Percentiles rank a stretch among this genome's conserved stretches.
These are phyloP conservation scores for Philonicus albiceps DNA, from an alignment of 2,888 invertebrate species.

Conservation along the genomic window DNA sequence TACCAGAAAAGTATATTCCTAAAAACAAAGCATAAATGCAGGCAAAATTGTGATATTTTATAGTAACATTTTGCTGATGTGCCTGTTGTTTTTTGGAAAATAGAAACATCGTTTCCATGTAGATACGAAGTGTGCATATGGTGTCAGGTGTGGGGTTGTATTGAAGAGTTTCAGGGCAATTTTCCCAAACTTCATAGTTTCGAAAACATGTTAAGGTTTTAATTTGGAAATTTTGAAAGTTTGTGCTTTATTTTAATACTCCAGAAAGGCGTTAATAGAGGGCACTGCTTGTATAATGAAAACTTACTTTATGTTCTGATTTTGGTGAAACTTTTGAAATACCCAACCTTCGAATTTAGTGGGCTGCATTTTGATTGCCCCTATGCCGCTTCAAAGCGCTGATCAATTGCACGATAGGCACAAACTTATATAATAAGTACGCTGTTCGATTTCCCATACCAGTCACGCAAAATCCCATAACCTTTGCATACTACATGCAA, in stretches of 20 bases:
- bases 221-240: background rate
- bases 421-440: background rate
- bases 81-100: background rate
- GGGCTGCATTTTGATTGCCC: background rate
- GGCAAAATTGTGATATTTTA: background rate
- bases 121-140: background rate
- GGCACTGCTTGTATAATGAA: background rate
- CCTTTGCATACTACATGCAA: conserved; percentile 36
- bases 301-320: background rate
- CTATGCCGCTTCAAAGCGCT: background rate
- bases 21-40: background rate
- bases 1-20: background rate
- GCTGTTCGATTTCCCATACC: background rate
- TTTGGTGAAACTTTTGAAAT: background rate
- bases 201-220: background rate
- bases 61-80: background rate
- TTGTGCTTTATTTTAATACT: background rate
- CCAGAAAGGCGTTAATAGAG: background rate
- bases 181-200: background rate
- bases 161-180: background rate
- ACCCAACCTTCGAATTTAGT: background rate
- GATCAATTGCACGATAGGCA: background rate
- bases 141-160: background rate
- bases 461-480: conserved; percentile 36
- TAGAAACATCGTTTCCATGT: background rate